phyloP scores from a whole-genome alignment of 1,140 invertebrate genomes.

The Eriosoma lanigerum region DNA sequence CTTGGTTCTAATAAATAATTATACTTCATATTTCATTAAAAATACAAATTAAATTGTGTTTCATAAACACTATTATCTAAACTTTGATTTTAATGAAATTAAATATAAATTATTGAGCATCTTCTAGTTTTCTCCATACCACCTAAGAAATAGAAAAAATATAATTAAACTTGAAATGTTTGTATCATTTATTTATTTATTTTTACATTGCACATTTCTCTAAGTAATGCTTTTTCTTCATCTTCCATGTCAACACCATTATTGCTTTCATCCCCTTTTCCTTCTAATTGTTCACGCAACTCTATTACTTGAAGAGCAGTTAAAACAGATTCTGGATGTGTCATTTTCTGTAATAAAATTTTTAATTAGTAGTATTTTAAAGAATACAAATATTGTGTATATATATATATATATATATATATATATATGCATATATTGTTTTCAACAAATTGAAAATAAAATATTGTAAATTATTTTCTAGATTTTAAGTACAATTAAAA shows the following conservation, averaged over 20 bases:
- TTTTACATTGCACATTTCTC: conserved; percentile 95
- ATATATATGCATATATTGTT: no score
- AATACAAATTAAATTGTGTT: no score
- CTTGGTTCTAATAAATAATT: not conserved
- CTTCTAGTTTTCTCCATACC: conserved; percentile 71
- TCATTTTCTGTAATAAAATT: conserved; percentile 45
- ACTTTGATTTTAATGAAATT: not conserved
- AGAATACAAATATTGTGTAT: no score
- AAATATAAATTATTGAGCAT: conserved; percentile 58
- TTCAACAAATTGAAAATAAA: no score
- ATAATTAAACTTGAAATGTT: conserved; percentile 33
- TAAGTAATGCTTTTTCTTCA: conserved; percentile 87
- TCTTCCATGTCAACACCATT: conserved; percentile 70
- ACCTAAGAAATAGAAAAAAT: conserved; percentile 61
- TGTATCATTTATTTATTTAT: conserved; percentile 30
- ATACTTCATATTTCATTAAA: not conserved
- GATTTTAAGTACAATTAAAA: no score
- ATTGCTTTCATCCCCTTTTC: conserved; percentile 59
- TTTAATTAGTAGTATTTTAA: no score
- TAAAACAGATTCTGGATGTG: conserved; percentile 83
- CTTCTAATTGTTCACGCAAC: conserved; percentile 84
- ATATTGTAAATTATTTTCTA: no score
- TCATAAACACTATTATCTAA: no score
- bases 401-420: no score
- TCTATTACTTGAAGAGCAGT: conserved; percentile 87